phyloP scores from a whole-genome alignment of 2,113 vertebrate genomes.

The Carollia perspicillata region DNA sequence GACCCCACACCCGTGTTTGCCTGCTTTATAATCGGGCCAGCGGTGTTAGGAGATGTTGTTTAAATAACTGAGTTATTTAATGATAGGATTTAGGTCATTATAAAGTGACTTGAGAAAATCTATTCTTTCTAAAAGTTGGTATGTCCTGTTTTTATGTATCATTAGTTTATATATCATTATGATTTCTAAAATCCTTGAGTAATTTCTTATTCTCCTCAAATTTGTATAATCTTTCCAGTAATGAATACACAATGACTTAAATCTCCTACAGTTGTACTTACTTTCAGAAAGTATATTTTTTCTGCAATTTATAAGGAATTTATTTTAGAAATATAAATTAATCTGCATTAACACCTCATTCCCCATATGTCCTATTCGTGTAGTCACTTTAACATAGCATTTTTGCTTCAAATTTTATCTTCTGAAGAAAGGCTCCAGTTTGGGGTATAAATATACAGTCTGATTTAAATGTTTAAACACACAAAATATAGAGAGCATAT shows the following conservation, averaged over 20 bases:
- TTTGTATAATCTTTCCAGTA: constrained; percentile 30
- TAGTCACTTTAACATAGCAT: constrained; percentile 53
- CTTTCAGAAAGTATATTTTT: constrained; percentile 55
- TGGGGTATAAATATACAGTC: constrained; percentile 31
- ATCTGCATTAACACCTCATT: constrained; percentile 39
- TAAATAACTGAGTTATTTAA: constrained; percentile 38
- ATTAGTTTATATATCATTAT: neutral
- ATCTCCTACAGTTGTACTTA: neutral
- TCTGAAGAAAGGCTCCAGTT: constrained; percentile 54
- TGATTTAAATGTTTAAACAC: neutral
- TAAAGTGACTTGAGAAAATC: constrained; percentile 23
- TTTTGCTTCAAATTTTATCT: constrained; percentile 59
- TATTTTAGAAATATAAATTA: constrained; percentile 26
- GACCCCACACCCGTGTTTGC: neutral
- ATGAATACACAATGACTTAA: neutral
- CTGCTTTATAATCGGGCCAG: neutral
- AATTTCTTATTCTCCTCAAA: constrained; percentile 43
- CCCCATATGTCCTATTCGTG: neutral
- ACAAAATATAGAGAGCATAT: neutral
- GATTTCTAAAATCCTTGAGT: constrained; percentile 1
- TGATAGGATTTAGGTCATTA: constrained; percentile 3
- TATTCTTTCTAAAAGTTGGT: constrained; percentile 40
- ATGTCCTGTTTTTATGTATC: neutral
- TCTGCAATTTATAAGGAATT: constrained; percentile 17
- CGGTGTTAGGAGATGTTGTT: neutral